These are phyloP conservation scores for Leucoraja ocellata DNA, from an alignment of 2,797 vertebrate genomes.

Conservation along the genomic window DNA sequence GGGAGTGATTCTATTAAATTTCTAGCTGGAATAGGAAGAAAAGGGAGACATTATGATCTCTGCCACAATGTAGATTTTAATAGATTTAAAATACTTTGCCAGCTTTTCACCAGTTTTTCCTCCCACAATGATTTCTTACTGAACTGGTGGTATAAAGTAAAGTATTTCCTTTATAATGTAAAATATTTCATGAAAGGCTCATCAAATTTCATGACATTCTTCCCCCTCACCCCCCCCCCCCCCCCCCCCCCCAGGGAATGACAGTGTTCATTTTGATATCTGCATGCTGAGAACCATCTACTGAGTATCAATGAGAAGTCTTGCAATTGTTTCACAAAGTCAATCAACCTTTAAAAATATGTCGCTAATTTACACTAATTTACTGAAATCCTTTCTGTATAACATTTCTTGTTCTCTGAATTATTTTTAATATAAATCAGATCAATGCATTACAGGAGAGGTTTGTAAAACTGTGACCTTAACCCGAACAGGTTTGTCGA, in stretches of 20 bases:
- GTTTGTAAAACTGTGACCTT: neutral
- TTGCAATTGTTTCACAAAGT: neutral
- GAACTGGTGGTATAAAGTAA: neutral
- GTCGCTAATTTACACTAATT: neutral
- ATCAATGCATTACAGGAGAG: neutral
- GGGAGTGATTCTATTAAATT: neutral
- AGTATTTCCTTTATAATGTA: neutral
- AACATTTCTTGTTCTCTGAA: neutral
- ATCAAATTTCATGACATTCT: neutral
- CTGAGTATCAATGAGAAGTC: neutral
- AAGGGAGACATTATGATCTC: neutral
- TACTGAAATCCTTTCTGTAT: neutral
- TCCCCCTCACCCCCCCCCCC: no score
- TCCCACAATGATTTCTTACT: neutral
- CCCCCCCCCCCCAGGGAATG: neutral
- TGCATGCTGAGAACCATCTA: constrained; percentile 1
- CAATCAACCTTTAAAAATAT: neutral
- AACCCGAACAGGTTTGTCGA: neutral
- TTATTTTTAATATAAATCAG: neutral
- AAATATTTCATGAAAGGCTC: neutral
- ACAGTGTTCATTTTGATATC: neutral
- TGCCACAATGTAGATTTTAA: neutral
- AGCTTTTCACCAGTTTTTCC: neutral
- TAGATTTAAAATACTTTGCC: neutral
- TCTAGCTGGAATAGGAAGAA: neutral